Evolutionary conservation across 1,140 invertebrate species (phyloP), one percentile per base, ranked within the genome.

Genomic region (Aphaenogaster ashmeadi): DNA sequence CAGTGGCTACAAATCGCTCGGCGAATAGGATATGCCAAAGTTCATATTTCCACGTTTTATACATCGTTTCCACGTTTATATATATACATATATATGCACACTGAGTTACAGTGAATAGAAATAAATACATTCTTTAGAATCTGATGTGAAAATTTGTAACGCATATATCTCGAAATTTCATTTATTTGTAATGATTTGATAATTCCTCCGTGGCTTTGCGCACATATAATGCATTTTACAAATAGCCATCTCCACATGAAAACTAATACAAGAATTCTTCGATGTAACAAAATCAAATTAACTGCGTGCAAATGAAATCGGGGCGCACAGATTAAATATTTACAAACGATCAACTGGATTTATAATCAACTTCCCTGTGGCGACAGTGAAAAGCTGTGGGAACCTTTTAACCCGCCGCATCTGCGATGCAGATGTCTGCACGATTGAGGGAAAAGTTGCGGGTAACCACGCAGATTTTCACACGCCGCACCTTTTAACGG

Each of bases 401-500:
- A 9, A 33, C 11, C 52, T 64, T 84, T 84, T 38, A 50, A 74
- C 18, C 18, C 52, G 36, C 1, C 56, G 66, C 47, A 64, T 81
- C 44, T 75, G 71, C 69, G 71, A 71, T 62, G 44, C 64, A 86
- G 47, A 87, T 83, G 27, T 27, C 18, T 15, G 58, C n/a, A 15
- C 50, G 62, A 54, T 41, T 44, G 11, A 50, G 36, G 33, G 36
- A 80, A 60, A 79, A 89, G 54, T 78, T 52, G 54, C 44, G 52
- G 52, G 66, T 74, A 60, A 74, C 88, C 62, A 62, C 56, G 71
- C 58, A 27, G n/a, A 78, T 90, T 80, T 89, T 27, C 72, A 11
- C 50, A 3, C 52, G 47, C n/a, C 21, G 13, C 18, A 33, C 15
- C 38, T 13, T 33, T n/a, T 66, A 77, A 79, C 47, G 75, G n/a